Evolutionary conservation across 2,797 vertebrate genomes (phyloP), one percentile per base, ranked within the genome.

Genomic region (Dryobates pubescens): DNA sequence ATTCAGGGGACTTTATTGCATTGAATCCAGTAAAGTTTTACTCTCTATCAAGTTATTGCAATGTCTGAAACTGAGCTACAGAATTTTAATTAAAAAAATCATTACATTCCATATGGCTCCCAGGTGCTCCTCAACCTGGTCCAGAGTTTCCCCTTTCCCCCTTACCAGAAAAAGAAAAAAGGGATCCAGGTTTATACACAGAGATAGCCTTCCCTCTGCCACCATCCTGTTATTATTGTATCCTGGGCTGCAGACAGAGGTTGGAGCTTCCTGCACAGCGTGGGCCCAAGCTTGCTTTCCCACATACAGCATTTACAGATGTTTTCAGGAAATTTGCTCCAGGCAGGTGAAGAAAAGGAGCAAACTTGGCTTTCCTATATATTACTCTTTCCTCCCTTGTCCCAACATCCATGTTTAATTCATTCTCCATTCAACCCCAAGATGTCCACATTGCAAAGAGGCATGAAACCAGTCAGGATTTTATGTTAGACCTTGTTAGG

Each of bases 51-150:
- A 94, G 89, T 96, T 96, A 95, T 89, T 95, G 95, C 32, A 51
- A 84, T 64, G 82, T 96, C 93, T 96, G 88, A 96, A 96, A 93
- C 71, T 34, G 38, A 94, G 86, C 91, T 96, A 87, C 92, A 96
- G 77, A 92, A 63, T 89, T 94, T 93, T 94, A 97, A 96, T 94
- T 96, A 94, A 96, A 96, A 70, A 49, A 90, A 88, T 75, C 57
- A 41, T 89, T 82, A 78, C 86, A 94, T 95, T 94, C 94, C 96
- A 96, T 95, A 90, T 96, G 96, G 95, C 36, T 96, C 86, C 91
- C 96, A 97, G 95, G 96, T 96, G 96, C 88, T 94, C 75, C 30
- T 92, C 73, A 91, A 30, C 93, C 76, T 86, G 79, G 67, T 67
- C 47, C 38, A 59, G 30, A 36, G 72, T 53, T 68, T 85, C 47